Evolutionary conservation across 2,797 vertebrate genomes (phyloP).

Genomic region (Scolopax rusticola): DNA sequence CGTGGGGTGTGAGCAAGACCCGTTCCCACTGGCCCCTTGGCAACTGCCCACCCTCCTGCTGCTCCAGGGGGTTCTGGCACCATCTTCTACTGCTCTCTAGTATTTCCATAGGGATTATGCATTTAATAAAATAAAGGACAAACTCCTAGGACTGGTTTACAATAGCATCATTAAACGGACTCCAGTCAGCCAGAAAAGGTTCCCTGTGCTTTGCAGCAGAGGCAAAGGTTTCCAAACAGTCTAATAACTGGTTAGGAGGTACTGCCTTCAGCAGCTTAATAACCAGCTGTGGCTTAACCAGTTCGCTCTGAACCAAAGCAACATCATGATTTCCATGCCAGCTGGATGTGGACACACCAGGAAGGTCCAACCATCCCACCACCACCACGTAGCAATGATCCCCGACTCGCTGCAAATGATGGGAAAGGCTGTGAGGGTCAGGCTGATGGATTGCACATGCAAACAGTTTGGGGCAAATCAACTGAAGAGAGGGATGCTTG

Average conservation of each 20-base stretch:
- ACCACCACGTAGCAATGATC: fast-evolving
- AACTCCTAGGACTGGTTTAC: not conserved
- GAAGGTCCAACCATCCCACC: not conserved
- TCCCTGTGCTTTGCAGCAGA: not conserved
- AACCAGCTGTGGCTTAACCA: not conserved
- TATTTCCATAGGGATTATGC: not conserved
- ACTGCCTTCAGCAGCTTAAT: not conserved
- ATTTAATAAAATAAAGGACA: not conserved
- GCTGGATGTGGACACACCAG: fast-evolving
- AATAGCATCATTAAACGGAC: not conserved
- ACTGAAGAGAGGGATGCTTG: fast-evolving
- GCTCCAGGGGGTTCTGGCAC: not conserved
- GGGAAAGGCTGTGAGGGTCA: not conserved
- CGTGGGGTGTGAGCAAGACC: fast-evolving
- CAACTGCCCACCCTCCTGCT: fast-evolving
- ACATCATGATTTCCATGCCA: not conserved
- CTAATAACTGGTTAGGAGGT: not conserved
- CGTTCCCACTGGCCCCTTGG: fast-evolving
- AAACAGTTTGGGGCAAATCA: not conserved
- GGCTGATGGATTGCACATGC: not conserved
- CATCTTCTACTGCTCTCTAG: not conserved
- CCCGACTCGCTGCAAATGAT: not conserved
- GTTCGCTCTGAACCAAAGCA: not conserved
- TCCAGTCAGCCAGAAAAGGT: not conserved
- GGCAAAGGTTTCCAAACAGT: not conserved